Evolutionary conservation across 2,888 invertebrate genomes (phyloP), one percentile per base, ranked within the genome.

Genomic region (Rhagonycha lutea): DNA sequence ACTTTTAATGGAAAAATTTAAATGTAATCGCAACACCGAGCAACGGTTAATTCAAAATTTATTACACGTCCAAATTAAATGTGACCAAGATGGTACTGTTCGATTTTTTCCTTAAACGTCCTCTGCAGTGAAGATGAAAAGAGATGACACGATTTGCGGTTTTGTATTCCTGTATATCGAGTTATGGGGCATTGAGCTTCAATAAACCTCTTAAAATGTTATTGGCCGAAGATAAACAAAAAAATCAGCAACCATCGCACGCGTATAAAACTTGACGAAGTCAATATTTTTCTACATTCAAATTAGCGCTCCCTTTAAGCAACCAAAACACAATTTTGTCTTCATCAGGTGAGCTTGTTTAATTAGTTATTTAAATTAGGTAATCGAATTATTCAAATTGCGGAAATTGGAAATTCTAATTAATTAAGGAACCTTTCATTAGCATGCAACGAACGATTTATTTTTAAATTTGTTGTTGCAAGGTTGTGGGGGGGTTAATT

Each of bases 171-270:
- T 11, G 11, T 60, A 29, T 69, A 14, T 24, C 32, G 28, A 63
- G 47, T 69, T 75, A 68, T 72, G 67, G 76, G 76, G 72, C 76
- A 70, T 74, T 73, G 74, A 72, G 65, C 72, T 72, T 77, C 74
- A 71, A 69, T 74, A 74, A 65, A 72, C 47, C 68, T 70, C 70
- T 77, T 23, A 18, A 71, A 73, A 73, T 68, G 77, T 72, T 77
- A 77, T 77, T 77, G 77, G 77, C 72, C 77, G 72, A 74, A 74
- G 70, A 71, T 69, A 77, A 29, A 14, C 70, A 70, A 47, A 77
- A 77, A 77, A 77, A 77, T 71, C 47, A 32, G 71, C 63, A 68
- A 71, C 68, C 62, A 61, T 12, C 74, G 32, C 32, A 47, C 32
- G 32, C 32, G 11, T 77, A 77, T 77, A 77, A 77, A 77, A 77